Base-by-base conservation (phyloP, 2,888 invertebrate species). In the Lingula anatina region DNA sequence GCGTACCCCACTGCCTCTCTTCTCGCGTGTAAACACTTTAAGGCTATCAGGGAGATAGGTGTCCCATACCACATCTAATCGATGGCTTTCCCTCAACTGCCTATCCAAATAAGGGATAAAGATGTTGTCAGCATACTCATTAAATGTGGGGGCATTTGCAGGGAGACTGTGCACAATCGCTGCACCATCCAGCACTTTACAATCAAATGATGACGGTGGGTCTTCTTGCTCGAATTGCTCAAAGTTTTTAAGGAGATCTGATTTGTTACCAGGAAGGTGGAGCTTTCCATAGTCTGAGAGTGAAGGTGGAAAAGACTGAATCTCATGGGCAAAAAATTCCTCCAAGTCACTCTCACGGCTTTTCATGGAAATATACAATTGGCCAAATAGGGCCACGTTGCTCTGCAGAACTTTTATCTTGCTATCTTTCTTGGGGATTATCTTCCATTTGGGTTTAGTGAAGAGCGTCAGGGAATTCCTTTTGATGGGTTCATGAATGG, bases 51-150 rank as follows among this genome's bases (percentile, higher is more conserved):
- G 20, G 9, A 36, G 4, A 46, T 58, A 58, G 26, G 12, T 45
- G 48, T 61, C 59, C 51, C 47, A 59, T 3, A 55, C 46, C 25
- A 55, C 28, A 36, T 62, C 60, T 5, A 60, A 7, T 27, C 60
- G 41, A 3, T 42, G 31, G 9, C 40, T 40, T 9, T 37, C 39
- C 12, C 25, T 9, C 20, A 59, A 40, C 31, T 61, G 56, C 12
- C 28, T 21, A 31, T 36, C 7, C 12, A 50, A 26, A 27, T 54
- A 53, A 38, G 53, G 54, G 4, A 55, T 24, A 26, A 54, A 54
- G 23, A 54, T 36, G 7, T 24, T 31, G 7, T 31, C 21, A 3
- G 54, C 49, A 49, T 56, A 60, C 2, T 58, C 56, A 20, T 50
- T 24, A 45, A 61, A 59, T 1, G 56, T 55, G 18, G 44, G 48